Evolutionary conservation across 2,113 vertebrate species (phyloP), one percentile per base, ranked within the genome.

Genomic region (Acrocephalus kingi): DNA sequence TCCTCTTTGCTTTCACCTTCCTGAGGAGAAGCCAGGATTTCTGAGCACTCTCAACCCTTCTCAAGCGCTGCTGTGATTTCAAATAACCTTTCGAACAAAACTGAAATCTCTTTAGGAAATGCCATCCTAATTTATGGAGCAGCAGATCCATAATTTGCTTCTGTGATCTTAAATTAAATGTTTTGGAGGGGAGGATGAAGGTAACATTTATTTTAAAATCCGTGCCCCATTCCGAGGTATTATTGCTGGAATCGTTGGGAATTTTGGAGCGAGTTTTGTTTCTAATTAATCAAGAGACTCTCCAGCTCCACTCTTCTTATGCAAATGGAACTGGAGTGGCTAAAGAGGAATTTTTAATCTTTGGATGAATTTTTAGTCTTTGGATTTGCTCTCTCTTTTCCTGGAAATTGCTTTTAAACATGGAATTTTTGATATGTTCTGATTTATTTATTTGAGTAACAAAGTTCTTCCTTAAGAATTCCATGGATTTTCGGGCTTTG

Each of bases 81-180:
- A 91, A 71, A 48, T 96, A 96, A 96, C 95, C 95, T 97, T 96
- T 96, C 7, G 25, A 86, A 25, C 51, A 55, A 85, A 95, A 59
- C 69, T 19, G 74, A 48, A 67, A 52, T 48, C 93, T 85, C 87
- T 30, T 96, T 96, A 93, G 82, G 73, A 96, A 97, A 97, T 97
- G 87, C 84, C 96, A 96, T 39, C 87, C 78, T 86, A 46, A 94
- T 96, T 93, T 96, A 39, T 39, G 89, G 71, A 96, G 90, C 39
- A 66, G 55, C 62, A 31, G 58, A 54, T 85, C 41, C n/a, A 2
- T 69, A 54, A 95, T 96, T 96, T 93, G 90, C 94, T 94, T 35
- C 91, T 71, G 35, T 59, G 63, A 45, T 85, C 67, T 48, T 37
- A 73, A 85, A 89, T 91, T 58, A 62, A 85, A 41, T 35, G 59